These are phyloP conservation scores for Falco punctatus DNA, from an alignment of 2,113 vertebrate genomes.

Conservation along the genomic window DNA sequence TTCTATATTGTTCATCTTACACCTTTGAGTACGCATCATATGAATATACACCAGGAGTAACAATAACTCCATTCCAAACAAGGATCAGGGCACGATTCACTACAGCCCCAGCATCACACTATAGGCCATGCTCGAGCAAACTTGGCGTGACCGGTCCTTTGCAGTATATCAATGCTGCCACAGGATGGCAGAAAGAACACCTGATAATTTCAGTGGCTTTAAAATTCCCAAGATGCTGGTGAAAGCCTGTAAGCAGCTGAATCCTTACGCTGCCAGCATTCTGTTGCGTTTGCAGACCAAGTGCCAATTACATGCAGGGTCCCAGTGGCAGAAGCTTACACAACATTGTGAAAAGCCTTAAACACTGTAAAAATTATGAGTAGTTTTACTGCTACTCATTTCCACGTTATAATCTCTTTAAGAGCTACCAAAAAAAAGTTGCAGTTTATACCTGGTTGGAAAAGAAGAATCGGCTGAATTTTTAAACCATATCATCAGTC, in stretches of 20 bases:
- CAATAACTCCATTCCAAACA: neutral
- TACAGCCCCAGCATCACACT: neutral
- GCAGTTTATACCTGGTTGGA: neutral
- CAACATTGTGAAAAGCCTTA: neutral
- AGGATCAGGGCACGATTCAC: neutral
- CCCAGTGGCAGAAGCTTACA: neutral
- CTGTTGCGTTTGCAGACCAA: neutral
- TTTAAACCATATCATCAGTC: neutral
- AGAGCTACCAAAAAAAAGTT: neutral
- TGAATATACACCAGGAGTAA: neutral
- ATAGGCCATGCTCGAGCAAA: accelerated
- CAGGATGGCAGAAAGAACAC: constrained; percentile 71
- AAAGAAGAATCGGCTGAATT: neutral
- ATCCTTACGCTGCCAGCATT: neutral
- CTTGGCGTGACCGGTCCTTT: neutral
- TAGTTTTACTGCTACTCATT: neutral
- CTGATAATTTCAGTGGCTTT: neutral
- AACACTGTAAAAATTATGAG: neutral
- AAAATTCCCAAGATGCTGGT: constrained; percentile 18
- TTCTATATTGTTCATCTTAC: neutral
- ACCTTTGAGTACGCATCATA: neutral
- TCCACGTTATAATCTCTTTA: neutral
- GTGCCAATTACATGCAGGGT: neutral
- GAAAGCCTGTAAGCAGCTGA: neutral
- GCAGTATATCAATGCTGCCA: constrained; percentile 44